Base-by-base conservation (phyloP, 2,797 vertebrate species). In the Streptopelia turtur region DNA sequence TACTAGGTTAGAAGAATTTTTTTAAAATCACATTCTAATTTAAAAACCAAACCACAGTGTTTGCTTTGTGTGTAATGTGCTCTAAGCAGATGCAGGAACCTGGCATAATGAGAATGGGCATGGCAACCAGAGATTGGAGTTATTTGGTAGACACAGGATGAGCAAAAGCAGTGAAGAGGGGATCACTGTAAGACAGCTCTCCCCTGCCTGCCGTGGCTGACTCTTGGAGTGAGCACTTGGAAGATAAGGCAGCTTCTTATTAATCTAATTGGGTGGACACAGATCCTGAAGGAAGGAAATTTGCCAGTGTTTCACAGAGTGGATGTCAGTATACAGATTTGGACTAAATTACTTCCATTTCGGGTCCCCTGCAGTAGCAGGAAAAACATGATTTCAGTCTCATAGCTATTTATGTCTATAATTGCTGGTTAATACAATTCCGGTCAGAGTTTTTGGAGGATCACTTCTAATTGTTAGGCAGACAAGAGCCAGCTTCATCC, bases 401-500 rank as follows among this genome's bases (percentile, higher is more conserved):
- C 21, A 10, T 53, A 33, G 84, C 61, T 95, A 56, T 87, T 91
- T 91, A 33, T 63, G 21, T 74, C 79, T 77, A 49, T 74, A 93
- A 90, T 93, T 94, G 61, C 50, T 64, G 13, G 71, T 50, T 92
- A 93, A 94, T 91, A 47, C 50, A 61, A 91, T 93, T 94, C 61
- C 13, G 9, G 79, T 56, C 43, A 35, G 65, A 30, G 50, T 65
- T 33, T 87, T 84, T 89, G 55, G 43, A 90, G 50, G 70, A 76
- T 89, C 33, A 16, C 57, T 81, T 90, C 10, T 84, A 83, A 55
- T 66, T 64, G 35, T 84, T 79, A 60, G 55, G 28, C 74, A 65
- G 80, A 82, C 21, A 39, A 60, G 80, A 82, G 77, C 70, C 83
- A 70, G 78, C 83, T 84, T 87, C 86, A 95, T 94, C 81, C 52